A percentile compares a stretch with the other conserved stretches of the same genome.
These are phyloP conservation scores for Rhinoraja longicauda DNA, from an alignment of 2,797 vertebrate species.

Conservation along the genomic window DNA sequence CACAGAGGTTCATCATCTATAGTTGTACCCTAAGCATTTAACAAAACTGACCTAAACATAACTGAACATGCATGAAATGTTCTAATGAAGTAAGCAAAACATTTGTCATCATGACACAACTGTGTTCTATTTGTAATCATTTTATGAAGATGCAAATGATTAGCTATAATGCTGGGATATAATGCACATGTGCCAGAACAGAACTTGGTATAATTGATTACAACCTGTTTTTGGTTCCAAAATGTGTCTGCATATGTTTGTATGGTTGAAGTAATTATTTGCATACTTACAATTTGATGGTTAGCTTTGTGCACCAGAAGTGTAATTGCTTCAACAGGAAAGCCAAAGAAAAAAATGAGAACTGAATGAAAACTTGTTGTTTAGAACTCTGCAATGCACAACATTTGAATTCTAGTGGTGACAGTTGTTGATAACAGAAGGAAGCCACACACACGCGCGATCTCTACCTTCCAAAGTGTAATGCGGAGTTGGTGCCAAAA, in stretches of 20 bases:
- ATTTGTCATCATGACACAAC: neutral
- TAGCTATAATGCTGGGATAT: neutral
- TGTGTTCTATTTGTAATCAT: neutral
- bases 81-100: neutral
- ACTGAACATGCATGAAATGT: neutral
- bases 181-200: neutral
- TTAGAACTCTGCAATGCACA: neutral
- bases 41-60: neutral
- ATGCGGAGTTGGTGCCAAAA: neutral
- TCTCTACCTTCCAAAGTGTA: constrained; percentile 36
- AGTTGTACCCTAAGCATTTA: too few relatives aligned
- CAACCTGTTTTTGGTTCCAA: neutral
- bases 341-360: neutral
- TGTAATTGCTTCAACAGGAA: neutral
- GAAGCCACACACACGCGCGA: constrained; percentile 16
- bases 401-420: constrained; percentile 11
- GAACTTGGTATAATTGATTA: neutral
- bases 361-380: constrained; percentile 20
- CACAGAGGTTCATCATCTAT: too few relatives aligned
- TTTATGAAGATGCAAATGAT: neutral
- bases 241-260: too few relatives aligned
- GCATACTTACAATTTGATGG: neutral
- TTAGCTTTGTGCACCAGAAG: neutral
- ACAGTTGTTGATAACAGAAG: constrained; percentile 34
- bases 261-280: neutral